Conservation (phyloP, 2,113 vertebrate genomes). For the Limanda limanda region DNA sequence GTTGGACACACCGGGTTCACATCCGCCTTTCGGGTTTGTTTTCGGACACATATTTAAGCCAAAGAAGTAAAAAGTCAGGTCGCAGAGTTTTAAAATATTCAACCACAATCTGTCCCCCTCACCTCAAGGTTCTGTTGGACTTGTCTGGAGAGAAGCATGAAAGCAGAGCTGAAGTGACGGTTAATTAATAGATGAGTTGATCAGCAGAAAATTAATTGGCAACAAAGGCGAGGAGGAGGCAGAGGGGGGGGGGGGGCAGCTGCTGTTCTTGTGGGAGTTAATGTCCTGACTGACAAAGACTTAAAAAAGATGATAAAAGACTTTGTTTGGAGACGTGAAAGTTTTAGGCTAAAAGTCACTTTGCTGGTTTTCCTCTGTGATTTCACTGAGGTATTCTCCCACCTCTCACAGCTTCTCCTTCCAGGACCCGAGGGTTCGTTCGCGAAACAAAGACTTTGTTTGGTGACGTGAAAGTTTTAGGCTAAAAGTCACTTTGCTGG, state of each 20-base stretch:
- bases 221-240: neutral
- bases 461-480: too few relatives aligned
- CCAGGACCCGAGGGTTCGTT: too few relatives aligned
- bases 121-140: neutral
- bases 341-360: too few relatives aligned
- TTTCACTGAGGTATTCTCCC: too few relatives aligned
- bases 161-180: neutral
- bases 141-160: neutral
- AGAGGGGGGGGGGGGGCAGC: neutral
- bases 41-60: neutral
- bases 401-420: too few relatives aligned
- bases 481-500: too few relatives aligned
- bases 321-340: too few relatives aligned
- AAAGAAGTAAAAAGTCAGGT: neutral
- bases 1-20: neutral
- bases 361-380: too few relatives aligned
- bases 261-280: neutral
- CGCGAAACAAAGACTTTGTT: too few relatives aligned
- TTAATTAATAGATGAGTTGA: slow-evolving; percentile 9
- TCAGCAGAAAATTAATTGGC: slow-evolving; percentile 7
- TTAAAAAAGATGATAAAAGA: too few relatives aligned
- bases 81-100: neutral
- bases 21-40: too few relatives aligned
- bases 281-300: neutral
- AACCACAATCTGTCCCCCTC: neutral